Conservation (phyloP, 2,888 invertebrate genomes). For the Hydriomena furcata region DNA sequence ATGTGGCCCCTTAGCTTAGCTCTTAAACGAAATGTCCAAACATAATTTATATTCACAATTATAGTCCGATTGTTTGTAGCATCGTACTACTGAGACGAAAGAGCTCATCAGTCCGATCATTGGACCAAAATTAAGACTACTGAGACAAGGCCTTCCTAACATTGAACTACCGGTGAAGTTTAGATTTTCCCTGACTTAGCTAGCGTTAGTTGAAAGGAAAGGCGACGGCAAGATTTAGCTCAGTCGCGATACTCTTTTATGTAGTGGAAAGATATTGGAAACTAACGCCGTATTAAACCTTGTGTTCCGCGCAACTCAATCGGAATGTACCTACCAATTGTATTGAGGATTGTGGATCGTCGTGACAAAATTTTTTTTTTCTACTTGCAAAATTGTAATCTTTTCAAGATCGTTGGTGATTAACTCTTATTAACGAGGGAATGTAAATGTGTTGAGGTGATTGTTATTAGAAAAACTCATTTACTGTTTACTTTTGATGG, state of each 20-base stretch:
- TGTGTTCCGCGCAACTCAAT: slow-evolving; percentile 37
- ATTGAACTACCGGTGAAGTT: slow-evolving; percentile 31
- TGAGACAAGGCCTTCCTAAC: no score
- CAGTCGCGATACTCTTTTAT: slow-evolving; percentile 48
- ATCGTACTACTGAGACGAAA: no score
- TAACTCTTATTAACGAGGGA: no score
- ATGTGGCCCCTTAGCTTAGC: no score
- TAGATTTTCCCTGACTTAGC: slow-evolving; percentile 38
- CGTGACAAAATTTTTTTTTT: no score
- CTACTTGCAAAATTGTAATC: no score
- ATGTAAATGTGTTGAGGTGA: no score
- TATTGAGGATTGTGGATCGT: slow-evolving; percentile 16
- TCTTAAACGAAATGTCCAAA: slow-evolving; percentile 6
- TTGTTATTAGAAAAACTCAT: slow-evolving; percentile 43
- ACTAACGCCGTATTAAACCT: slow-evolving; percentile 47
- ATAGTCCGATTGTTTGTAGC: no score
- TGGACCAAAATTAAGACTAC: no score
- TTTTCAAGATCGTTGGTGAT: no score
- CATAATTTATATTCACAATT: slow-evolving; percentile 23
- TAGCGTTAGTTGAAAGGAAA: slow-evolving; percentile 43
- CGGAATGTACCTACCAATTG: slow-evolving; percentile 29
- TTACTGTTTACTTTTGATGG: slow-evolving; percentile 40
- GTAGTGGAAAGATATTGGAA: slow-evolving; percentile 57
- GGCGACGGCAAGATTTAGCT: slow-evolving; percentile 49
- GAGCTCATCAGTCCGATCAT: no score